Conservation (phyloP, 2,113 vertebrate genomes). For the Athene cunicularia region DNA sequence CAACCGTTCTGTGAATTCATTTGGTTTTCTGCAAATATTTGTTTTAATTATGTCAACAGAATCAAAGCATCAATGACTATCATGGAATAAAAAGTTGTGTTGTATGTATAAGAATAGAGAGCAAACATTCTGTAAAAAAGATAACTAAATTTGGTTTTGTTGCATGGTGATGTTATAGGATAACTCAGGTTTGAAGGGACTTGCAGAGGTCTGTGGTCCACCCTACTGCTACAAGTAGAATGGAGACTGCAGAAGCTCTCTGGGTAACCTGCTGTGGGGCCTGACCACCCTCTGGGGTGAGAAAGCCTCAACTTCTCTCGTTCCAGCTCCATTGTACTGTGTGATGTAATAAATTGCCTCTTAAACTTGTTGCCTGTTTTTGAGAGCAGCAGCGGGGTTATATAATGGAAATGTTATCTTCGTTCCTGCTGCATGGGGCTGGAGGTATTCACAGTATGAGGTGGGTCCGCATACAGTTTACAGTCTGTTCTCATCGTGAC, state of each 20-base stretch:
- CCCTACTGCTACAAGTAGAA: background rate
- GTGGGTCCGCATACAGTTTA: background rate
- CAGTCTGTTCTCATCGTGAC: background rate
- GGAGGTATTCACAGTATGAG: background rate
- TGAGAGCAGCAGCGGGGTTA: background rate
- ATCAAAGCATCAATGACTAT: background rate
- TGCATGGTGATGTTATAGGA: background rate
- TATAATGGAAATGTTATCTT: background rate
- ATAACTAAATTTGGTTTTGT: background rate
- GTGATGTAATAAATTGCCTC: background rate
- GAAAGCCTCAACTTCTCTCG: background rate
- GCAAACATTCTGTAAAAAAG: background rate
- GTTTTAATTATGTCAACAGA: background rate
- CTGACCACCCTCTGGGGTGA: accelerated
- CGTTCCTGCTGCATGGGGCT: background rate
- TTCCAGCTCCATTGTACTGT: background rate
- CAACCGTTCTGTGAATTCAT: background rate
- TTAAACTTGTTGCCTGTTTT: background rate
- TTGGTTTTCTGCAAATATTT: background rate
- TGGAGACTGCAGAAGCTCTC: background rate
- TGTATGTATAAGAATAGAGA: background rate
- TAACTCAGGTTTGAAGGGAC: background rate
- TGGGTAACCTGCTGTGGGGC: background rate
- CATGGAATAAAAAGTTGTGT: background rate
- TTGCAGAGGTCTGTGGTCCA: background rate